Conservation (phyloP, 2,888 invertebrate genomes). For the Drosophila dives region DNA sequence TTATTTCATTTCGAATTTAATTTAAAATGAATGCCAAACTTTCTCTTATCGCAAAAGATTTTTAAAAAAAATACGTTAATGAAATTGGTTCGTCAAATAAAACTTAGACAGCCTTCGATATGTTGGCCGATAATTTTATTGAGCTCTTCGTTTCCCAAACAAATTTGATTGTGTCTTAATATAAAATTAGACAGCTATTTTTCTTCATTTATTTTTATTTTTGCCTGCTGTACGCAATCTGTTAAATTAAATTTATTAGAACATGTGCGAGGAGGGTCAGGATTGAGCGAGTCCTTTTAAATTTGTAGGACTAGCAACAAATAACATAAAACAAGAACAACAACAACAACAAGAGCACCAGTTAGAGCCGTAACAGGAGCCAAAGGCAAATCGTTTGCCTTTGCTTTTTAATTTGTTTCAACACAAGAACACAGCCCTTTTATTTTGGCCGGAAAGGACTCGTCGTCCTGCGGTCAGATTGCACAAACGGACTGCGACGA, state of each 20-base stretch:
- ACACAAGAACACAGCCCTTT: constrained; percentile 37
- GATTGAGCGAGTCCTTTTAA: constrained; percentile 20
- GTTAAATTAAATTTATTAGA: constrained; percentile 32
- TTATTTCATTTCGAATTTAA: background rate
- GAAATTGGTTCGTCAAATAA: background rate
- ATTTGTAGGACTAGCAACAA: constrained; percentile 32
- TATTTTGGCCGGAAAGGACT: constrained; percentile 47
- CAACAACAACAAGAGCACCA: background rate
- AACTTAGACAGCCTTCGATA: background rate
- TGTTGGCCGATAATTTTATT: background rate
- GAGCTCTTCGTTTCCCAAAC: background rate
- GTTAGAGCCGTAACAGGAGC: constrained; percentile 15
- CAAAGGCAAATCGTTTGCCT: constrained; percentile 41
- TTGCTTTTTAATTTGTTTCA: constrained; percentile 50
- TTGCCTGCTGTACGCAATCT: constrained; percentile 25
- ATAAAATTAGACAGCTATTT: background rate
- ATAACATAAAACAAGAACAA: constrained; percentile 25
- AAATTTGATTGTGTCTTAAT: constrained; percentile 2
- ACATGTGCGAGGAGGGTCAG: constrained; percentile 28
- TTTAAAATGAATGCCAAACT: background rate
- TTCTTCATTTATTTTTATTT: background rate
- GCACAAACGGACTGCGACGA: constrained; percentile 33
- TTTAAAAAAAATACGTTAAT: background rate
- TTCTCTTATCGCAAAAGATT: background rate
- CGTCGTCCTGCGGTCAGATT: constrained; percentile 45